A percentile compares a stretch with the other conserved stretches of the same genome.
Evolutionary conservation across 2,888 invertebrate genomes (phyloP).

Genomic region (Mantis religiosa): DNA sequence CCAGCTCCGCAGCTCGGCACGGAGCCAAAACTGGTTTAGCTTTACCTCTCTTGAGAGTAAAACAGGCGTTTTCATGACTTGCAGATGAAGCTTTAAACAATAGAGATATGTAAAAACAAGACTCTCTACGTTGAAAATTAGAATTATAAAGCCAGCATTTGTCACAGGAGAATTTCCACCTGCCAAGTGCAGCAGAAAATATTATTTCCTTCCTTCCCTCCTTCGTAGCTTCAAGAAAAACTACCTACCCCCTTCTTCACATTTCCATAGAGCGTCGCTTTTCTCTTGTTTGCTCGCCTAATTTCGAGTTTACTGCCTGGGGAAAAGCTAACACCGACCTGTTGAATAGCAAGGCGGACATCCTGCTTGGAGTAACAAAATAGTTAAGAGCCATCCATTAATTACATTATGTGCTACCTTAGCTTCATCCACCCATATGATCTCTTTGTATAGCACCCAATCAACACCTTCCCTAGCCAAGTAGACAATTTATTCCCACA

Average conservation of each 20-base stretch:
- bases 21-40: background rate
- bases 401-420: background rate
- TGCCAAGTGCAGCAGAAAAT: background rate
- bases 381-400: background rate
- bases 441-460: too few relatives aligned
- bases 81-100: background rate
- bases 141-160: background rate
- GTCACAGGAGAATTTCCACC: background rate
- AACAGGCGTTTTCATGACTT: background rate
- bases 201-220: background rate
- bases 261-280: background rate
- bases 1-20: background rate
- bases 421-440: too few relatives aligned
- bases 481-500: too few relatives aligned
- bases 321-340: background rate
- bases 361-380: background rate
- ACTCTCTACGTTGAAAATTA: background rate
- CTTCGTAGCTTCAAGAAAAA: background rate
- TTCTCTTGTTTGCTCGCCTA: background rate
- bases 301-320: background rate
- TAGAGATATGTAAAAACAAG: background rate
- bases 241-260: background rate
- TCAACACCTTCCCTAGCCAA: too few relatives aligned
- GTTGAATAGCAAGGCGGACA: background rate
- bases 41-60: background rate